These are phyloP conservation scores for Nematolebias whitei DNA, from an alignment of 2,113 vertebrate species.

Conservation along the genomic window DNA sequence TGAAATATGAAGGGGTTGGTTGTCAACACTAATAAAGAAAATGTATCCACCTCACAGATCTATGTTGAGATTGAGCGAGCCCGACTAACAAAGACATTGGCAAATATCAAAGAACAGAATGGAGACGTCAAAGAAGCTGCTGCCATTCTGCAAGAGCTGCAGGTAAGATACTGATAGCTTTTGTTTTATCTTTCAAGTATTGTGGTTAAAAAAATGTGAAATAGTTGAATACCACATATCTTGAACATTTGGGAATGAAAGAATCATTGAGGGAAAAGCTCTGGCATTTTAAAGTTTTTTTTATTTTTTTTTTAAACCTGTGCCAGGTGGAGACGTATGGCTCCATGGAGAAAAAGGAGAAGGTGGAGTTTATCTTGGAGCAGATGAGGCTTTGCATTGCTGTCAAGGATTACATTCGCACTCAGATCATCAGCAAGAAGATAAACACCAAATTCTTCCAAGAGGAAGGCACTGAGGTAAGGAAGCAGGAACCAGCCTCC, in stretches of 20 bases:
- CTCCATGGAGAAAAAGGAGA: slow-evolving; percentile 99
- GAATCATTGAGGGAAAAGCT: neutral
- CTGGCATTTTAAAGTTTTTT: fast-evolving
- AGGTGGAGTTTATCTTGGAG: slow-evolving; percentile 97
- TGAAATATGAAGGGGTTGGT: no score
- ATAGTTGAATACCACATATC: neutral
- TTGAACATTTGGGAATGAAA: no score
- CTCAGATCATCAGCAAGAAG: slow-evolving; percentile 99
- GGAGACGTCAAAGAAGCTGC: slow-evolving; percentile 96
- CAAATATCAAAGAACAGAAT: slow-evolving; percentile 92
- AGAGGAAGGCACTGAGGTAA: slow-evolving; percentile 94
- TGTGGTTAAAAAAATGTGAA: neutral
- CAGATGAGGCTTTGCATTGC: slow-evolving; percentile 98
- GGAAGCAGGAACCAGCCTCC: slow-evolving; percentile 5
- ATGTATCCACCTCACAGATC: slow-evolving; percentile 81
- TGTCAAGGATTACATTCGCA: slow-evolving; percentile 97
- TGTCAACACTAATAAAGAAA: neutral
- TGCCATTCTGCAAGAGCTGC: slow-evolving; percentile 93
- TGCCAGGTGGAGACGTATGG: slow-evolving; percentile 97
- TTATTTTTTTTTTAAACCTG: neutral
- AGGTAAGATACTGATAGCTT: slow-evolving; percentile 77
- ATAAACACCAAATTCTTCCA: slow-evolving; percentile 99
- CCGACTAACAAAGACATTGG: slow-evolving; percentile 92
- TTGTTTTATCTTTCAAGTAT: neutral
- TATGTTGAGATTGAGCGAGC: slow-evolving; percentile 99